Conservation (phyloP, 2,113 vertebrate species). For the Parotia lawesii region DNA sequence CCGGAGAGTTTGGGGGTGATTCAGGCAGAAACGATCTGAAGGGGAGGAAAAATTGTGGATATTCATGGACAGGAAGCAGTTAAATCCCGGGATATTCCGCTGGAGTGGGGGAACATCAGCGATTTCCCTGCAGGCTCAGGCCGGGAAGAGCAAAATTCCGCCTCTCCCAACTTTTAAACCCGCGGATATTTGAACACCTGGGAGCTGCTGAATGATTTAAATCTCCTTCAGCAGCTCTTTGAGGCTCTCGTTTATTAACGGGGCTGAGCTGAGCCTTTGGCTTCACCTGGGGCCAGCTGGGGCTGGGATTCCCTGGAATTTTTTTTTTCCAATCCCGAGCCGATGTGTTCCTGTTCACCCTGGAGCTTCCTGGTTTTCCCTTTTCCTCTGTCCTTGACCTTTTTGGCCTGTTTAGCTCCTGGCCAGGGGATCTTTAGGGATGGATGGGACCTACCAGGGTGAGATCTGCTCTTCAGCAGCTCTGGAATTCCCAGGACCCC, state of each 20-base stretch:
- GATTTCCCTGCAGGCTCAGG: not conserved
- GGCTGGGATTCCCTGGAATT: not conserved
- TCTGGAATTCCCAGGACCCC: not conserved
- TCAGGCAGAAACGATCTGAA: too few relatives aligned
- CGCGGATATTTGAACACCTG: not conserved
- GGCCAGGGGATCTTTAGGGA: not conserved
- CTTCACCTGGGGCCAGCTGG: not conserved
- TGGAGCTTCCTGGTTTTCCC: not conserved
- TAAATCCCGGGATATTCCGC: not conserved
- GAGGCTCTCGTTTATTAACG: not conserved
- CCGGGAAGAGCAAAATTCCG: not conserved
- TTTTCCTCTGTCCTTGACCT: not conserved
- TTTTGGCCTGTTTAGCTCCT: not conserved
- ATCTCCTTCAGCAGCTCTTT: not conserved
- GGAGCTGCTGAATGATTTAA: not conserved
- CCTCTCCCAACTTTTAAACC: not conserved
- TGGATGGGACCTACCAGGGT: not conserved
- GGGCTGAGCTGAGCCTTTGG: not conserved
- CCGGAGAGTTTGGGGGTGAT: too few relatives aligned
- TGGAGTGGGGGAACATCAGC: not conserved
- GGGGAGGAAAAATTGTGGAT: accelerated
- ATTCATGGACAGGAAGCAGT: not conserved
- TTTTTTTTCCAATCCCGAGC: not conserved
- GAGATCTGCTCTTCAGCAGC: not conserved
- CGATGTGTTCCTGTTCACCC: accelerated